Percentiles rank a stretch among this genome's conserved stretches.
Conservation (phyloP, 2,888 invertebrate genomes). For the Drosophila picticornis region DNA sequence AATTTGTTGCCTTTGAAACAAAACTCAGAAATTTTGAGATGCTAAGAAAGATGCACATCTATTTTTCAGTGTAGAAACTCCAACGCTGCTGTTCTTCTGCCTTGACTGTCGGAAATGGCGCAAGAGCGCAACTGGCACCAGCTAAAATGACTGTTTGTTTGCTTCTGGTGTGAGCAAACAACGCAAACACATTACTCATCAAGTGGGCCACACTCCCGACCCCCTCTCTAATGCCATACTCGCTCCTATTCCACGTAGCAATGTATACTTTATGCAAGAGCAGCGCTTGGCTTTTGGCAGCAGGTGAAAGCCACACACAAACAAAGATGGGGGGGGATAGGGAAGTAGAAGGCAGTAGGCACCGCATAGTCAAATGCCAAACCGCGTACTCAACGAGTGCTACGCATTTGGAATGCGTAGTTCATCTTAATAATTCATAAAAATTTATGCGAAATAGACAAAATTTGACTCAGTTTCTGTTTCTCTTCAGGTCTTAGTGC, state of each 20-base stretch:
- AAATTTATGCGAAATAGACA: conserved; percentile 76
- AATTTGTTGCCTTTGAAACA: too few relatives aligned
- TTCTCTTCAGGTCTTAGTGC: background rate
- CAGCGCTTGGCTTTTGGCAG: conserved; percentile 21
- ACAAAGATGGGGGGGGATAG: too few relatives aligned
- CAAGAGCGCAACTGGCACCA: conserved; percentile 38
- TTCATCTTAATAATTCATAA: conserved; percentile 75
- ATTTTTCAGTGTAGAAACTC: background rate
- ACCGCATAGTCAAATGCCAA: conserved; percentile 56
- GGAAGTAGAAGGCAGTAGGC: background rate
- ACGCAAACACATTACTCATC: conserved; percentile 74
- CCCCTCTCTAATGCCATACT: background rate
- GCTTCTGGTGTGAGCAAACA: conserved; percentile 67
- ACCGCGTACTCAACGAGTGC: conserved; percentile 34
- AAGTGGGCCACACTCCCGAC: conserved; percentile 44
- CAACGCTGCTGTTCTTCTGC: background rate
- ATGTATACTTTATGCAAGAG: conserved; percentile 58
- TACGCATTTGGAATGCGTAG: conserved; percentile 54
- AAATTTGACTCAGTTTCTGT: conserved; percentile 34
- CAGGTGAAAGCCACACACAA: conserved; percentile 31
- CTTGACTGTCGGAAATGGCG: conserved; percentile 59
- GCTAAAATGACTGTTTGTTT: conserved; percentile 77
- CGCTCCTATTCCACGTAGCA: background rate
- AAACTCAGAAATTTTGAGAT: too few relatives aligned
- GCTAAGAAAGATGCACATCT: background rate